phyloP scores from a whole-genome alignment of 2,888 invertebrate genomes.

The Cantharis nigra region DNA sequence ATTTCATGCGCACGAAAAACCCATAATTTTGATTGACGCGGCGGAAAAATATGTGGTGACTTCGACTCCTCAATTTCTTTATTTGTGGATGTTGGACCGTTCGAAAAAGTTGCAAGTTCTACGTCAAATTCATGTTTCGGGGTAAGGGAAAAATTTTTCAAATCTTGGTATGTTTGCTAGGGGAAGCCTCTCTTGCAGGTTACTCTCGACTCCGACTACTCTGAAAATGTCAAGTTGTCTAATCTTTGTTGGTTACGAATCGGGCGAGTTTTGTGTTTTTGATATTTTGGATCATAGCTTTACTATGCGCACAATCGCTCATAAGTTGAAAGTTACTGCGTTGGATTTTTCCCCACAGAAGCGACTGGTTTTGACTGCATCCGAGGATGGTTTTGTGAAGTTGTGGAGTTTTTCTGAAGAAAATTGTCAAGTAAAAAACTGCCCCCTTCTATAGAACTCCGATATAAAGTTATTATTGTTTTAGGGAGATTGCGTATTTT shows the following conservation, averaged over 20 bases:
- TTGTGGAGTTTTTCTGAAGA: constrained; percentile 37
- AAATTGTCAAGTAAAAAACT: constrained; percentile 1
- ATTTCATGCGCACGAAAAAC: constrained; percentile 37
- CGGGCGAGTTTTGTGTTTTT: constrained; percentile 42
- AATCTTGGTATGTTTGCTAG: neutral
- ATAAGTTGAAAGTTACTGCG: constrained; percentile 39
- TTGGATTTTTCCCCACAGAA: constrained; percentile 39
- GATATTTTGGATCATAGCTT: constrained; percentile 36
- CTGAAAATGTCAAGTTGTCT: constrained; percentile 36
- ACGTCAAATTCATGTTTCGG: constrained; percentile 33
- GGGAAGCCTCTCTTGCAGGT: constrained; percentile 21
- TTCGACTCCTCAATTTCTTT: constrained; percentile 34
- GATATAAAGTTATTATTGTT: neutral
- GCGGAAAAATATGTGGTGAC: constrained; percentile 37
- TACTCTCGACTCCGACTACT: constrained; percentile 34
- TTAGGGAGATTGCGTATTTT: constrained; percentile 27
- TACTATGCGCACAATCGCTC: constrained; percentile 34
- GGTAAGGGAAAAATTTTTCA: constrained; percentile 25
- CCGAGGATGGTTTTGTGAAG: constrained; percentile 38
- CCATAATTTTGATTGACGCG: constrained; percentile 36
- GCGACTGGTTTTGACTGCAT: constrained; percentile 35
- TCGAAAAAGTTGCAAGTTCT: constrained; percentile 35
- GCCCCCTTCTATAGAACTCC: neutral
- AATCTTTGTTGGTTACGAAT: constrained; percentile 39
- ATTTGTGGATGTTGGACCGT: constrained; percentile 35